A percentile compares a stretch with the other conserved stretches of the same genome.
phyloP scores from a whole-genome alignment of 1,140 invertebrate genomes.

The Andricus grossulariae region DNA sequence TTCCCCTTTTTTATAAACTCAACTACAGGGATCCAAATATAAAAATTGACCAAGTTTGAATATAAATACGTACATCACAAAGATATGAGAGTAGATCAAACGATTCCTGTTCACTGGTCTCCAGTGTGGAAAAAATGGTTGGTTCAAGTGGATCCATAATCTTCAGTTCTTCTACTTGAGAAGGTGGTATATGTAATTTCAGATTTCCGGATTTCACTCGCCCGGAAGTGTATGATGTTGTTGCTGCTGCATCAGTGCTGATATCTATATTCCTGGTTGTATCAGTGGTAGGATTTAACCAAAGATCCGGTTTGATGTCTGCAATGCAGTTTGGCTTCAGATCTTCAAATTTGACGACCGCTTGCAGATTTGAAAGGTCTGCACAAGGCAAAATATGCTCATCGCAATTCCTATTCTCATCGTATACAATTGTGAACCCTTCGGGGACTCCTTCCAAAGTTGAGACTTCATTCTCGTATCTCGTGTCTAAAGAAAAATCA shows the following conservation, averaged over 20 bases:
- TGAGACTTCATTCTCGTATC: conserved; percentile 60
- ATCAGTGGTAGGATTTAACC: background rate
- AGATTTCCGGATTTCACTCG: background rate
- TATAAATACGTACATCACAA: conserved; percentile 64
- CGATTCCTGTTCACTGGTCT: conserved; percentile 53
- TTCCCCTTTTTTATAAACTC: too few relatives aligned
- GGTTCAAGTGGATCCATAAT: conserved; percentile 31
- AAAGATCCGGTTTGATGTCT: background rate
- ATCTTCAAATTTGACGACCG: background rate
- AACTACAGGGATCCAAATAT: background rate
- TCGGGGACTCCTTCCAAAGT: conserved; percentile 50
- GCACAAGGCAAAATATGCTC: conserved; percentile 2
- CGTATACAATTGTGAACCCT: conserved; percentile 37
- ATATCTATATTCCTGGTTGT: conserved; percentile 37
- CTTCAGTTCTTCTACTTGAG: conserved; percentile 9
- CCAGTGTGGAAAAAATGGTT: conserved; percentile 59
- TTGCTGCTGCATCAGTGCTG: conserved; percentile 31
- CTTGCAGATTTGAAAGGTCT: background rate
- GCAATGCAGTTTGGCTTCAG: background rate
- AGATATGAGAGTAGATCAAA: conserved; percentile 73
- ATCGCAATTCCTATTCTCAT: conserved; percentile 39
- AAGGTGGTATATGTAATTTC: conserved; percentile 16
- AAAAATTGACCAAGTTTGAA: background rate
- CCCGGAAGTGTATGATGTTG: background rate
- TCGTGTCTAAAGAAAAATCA: conserved; percentile 52